Base-by-base conservation (phyloP, 2,888 invertebrate genomes). In the Microplitis deprimator region DNA sequence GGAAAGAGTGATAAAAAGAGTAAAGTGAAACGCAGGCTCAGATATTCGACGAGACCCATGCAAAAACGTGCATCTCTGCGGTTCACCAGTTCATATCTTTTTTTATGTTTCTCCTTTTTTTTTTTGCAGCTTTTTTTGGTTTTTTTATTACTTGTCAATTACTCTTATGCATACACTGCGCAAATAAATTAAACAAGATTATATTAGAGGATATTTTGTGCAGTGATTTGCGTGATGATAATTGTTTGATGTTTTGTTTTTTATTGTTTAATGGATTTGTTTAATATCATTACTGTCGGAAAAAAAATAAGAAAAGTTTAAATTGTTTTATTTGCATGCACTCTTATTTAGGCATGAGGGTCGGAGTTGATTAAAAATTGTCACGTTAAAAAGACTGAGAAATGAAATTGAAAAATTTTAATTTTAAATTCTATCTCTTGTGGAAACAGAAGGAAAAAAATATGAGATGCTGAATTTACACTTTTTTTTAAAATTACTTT, bases 51-150 rank as follows among this genome's bases (percentile, higher is more conserved):
- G 64, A 73, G 77, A 60, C 41, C 29, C 68, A 76, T 72, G 61
- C 73, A 77, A 65, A 73, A 68, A 75, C 60, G 59, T 68, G 40
- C 74, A 73, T 77, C 59, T 65, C 39, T 73, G 50, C 41, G 73
- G 67, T 67, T 73, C 60, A 60, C 38, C 59, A 69, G 64, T 77
- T 73, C 69, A 60, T 61, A 20, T 20, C 67, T n/a, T 70, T 59
- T 70, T 70, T 70, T 75, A 13, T 41, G 50, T 50, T 62, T 76
- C 61, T 71, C 40, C 16, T 60, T 59, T 39, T 61, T 68, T 72
- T 17, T 67, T 13, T n/a, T n/a, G n/a, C 8, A 8, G 61, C 62
- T 61, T 20, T 64, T 75, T 73, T 67, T 29, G 29, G 65, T 8
- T 50, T 29, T 50, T 73, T 73, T 73, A 73, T 68, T 67, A 73